Conservation (phyloP, 2,113 vertebrate species). For the Nyctibius bracteatus region DNA sequence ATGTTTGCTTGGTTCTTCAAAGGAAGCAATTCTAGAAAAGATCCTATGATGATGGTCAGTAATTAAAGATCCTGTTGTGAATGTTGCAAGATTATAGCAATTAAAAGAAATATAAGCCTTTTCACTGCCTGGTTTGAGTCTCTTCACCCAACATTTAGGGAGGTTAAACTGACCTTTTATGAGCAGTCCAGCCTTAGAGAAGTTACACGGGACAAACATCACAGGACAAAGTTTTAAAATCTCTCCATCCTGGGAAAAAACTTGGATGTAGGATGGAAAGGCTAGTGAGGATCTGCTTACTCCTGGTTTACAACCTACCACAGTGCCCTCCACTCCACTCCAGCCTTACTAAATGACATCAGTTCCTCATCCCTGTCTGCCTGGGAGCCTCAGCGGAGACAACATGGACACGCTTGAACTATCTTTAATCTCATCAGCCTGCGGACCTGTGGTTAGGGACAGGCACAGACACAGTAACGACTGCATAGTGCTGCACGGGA, state of each 20-base stretch:
- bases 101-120: not conserved
- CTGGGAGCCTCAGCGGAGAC: not conserved
- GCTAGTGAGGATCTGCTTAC: not conserved
- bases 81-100: not conserved
- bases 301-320: not conserved
- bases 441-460: not conserved
- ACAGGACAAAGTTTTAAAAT: not conserved
- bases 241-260: not conserved
- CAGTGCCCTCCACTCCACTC: too few species aligned
- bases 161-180: not conserved
- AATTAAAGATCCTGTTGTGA: not conserved
- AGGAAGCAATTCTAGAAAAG: not conserved
- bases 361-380: not conserved
- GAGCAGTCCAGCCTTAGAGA: not conserved
- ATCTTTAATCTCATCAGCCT: not conserved
- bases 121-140: not conserved
- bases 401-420: not conserved
- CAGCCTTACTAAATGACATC: not conserved
- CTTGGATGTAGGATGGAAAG: not conserved
- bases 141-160: not conserved
- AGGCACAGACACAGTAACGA: accelerated
- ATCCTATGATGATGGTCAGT: not conserved
- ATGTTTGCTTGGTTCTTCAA: not conserved
- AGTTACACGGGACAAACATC: not conserved
- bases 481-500: not conserved